Conservation (phyloP, 2,113 vertebrate genomes). For the Scopus umbretta region DNA sequence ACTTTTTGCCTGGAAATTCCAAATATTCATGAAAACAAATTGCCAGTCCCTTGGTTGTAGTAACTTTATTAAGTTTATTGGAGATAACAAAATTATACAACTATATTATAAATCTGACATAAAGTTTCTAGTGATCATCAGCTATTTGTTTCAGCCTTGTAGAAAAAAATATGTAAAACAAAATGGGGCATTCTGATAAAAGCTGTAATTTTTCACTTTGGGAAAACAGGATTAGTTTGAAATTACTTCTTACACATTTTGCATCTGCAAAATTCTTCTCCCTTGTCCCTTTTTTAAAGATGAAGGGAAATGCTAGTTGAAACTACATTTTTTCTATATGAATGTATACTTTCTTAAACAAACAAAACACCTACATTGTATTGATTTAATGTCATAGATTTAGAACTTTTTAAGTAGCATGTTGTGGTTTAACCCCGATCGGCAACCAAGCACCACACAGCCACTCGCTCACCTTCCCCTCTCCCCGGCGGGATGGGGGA, state of each 20-base stretch:
- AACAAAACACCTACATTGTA: not conserved
- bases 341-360: not conserved
- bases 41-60: not conserved
- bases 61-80: not conserved
- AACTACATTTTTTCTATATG: not conserved
- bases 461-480: no score
- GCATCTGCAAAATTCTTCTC: not conserved
- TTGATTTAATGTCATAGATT: not conserved
- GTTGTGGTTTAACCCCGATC: no score
- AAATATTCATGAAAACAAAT: not conserved
- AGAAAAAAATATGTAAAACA: not conserved
- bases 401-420: not conserved
- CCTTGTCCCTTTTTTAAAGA: not conserved
- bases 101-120: not conserved
- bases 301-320: not conserved
- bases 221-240: not conserved
- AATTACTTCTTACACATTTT: not conserved
- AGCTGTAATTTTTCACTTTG: not conserved
- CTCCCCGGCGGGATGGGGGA: no score
- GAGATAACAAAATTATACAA: not conserved
- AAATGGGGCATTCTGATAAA: not conserved
- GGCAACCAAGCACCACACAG: no score
- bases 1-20: not conserved
- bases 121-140: not conserved
- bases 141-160: not conserved